Base-by-base conservation (phyloP, 1,140 invertebrate species). In the Platorchestia sp. region DNA sequence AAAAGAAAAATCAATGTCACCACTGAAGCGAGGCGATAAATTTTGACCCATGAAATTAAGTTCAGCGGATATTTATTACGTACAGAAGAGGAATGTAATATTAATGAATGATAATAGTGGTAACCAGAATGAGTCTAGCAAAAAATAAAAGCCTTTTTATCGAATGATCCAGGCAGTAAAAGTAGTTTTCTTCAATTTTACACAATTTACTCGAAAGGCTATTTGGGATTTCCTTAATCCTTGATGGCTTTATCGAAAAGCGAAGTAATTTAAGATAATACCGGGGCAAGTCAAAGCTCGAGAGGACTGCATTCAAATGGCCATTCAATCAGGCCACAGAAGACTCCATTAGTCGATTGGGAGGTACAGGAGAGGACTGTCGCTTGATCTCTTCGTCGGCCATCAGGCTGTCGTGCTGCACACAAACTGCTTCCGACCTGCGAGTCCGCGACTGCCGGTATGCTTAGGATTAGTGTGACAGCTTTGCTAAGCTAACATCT, bases 291-390 rank as follows among this genome's bases (percentile, higher is more conserved):
- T 75, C 59, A 89, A 89, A 44, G 87, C 87, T 42, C n/a, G 87
- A 41, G 87, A 89, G 87, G 41, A 89, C 87, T 89, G 43, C 87
- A 89, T 89, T 89, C 41, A 44, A 89, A 89, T 44, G 43, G 87
- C 87, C 87, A 89, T 89, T 89, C 87, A 89, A 89, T 89, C 87
- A 89, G 87, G 87, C 87, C 42, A 42, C 87, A 89, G 87, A 89
- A 89, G 87, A 89, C 87, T 89, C 87, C 87, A 89, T 89, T 89
- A 42, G 87, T 89, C 87, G 87, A 89, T 89, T 89, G 87, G 87
- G n/a, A 89, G 87, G 3, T 36, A 75, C 59, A 36, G 59, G 59
- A 75, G 59, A 75, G 59, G 7, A 41, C 87, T 89, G 5, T 36
- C 87, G 41, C 87, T 89, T 89, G 87, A 89, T 89, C 87, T 89